A percentile compares a stretch with the other conserved stretches of the same genome.
Conservation (phyloP, 2,113 vertebrate genomes). For the Alethe diademata region DNA sequence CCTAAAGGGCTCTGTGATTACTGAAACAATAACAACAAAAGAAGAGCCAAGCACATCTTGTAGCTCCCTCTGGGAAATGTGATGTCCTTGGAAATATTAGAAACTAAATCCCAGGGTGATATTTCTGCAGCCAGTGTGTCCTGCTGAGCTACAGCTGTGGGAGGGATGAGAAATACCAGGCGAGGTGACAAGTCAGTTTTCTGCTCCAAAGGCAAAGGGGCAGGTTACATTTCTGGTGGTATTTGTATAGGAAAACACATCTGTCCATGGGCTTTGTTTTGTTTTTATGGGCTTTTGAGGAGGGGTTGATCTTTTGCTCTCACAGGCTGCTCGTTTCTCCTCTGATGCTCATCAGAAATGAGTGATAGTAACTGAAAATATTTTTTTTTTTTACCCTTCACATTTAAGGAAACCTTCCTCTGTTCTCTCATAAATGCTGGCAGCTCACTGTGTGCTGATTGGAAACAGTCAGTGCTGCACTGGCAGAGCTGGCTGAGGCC, state of each 20-base stretch:
- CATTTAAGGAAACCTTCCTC: neutral
- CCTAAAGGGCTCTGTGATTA: neutral
- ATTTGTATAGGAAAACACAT: neutral
- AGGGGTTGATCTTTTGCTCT: neutral
- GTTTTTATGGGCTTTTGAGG: neutral
- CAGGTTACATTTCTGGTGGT: neutral
- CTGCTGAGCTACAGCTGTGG: neutral
- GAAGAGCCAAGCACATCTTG: neutral
- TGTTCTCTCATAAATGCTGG: neutral
- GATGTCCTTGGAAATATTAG: neutral
- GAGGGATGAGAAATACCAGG: neutral
- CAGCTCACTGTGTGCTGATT: neutral
- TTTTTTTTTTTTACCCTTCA: neutral
- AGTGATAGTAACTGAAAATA: neutral
- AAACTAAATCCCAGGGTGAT: neutral
- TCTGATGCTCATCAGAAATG: neutral
- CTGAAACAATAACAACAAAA: neutral
- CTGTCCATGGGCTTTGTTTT: neutral
- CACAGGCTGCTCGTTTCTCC: rapidly evolving
- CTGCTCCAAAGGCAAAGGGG: neutral
- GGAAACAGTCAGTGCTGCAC: neutral
- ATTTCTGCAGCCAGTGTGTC: neutral
- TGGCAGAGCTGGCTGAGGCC: neutral
- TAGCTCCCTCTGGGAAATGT: neutral
- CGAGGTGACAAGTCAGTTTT: neutral